phyloP scores from a whole-genome alignment of 2,113 vertebrate genomes.

The Apus apus region DNA sequence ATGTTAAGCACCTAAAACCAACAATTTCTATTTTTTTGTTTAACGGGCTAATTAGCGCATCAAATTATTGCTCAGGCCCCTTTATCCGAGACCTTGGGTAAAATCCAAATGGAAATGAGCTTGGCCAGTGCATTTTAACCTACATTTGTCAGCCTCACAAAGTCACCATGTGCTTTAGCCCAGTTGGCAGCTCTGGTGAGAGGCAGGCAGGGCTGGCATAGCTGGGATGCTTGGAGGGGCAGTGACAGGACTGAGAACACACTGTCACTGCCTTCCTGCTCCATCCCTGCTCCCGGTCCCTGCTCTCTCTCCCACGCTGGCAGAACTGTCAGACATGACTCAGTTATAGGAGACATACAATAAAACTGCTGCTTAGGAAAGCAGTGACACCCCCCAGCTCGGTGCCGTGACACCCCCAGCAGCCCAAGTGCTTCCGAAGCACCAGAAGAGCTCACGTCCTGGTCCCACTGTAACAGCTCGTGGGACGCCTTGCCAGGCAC shows the following conservation, averaged over 20 bases:
- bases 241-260: background rate
- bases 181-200: constrained; percentile 55
- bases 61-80: constrained; percentile 25
- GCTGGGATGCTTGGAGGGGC: constrained; percentile 16
- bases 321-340: background rate
- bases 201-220: constrained; percentile 25
- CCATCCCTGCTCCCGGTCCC: rapidly evolving
- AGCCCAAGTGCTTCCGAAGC: background rate
- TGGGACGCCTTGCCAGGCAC: background rate
- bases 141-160: constrained; percentile 58
- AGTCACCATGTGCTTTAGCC: constrained; percentile 38
- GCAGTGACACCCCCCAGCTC: background rate
- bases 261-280: rapidly evolving
- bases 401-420: background rate
- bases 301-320: background rate
- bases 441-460: background rate
- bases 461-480: background rate
- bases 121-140: constrained; percentile 56
- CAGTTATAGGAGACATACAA: background rate
- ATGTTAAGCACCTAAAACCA: constrained; percentile 25
- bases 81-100: constrained; percentile 53
- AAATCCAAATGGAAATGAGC: constrained; percentile 67
- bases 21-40: background rate
- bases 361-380: background rate
- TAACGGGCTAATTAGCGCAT: constrained; percentile 31